phyloP scores from a whole-genome alignment of 2,797 vertebrate species.

The Syndactyla subalaris region DNA sequence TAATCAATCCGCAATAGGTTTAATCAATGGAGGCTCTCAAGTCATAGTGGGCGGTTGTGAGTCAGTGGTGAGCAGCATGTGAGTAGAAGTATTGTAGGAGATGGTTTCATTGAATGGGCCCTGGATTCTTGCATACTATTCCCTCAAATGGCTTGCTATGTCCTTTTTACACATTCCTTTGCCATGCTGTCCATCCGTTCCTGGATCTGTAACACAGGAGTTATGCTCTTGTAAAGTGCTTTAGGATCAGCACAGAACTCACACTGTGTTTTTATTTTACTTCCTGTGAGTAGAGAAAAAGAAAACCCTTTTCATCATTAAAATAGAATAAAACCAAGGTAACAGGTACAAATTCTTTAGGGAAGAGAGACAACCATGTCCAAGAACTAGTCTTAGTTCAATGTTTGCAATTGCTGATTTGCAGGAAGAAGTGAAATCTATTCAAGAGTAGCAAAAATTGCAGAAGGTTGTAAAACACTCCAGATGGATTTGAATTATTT shows the following conservation, averaged over 20 bases:
- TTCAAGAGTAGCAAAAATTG: slow-evolving; percentile 29
- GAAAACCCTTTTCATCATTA: not conserved
- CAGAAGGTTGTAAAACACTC: slow-evolving; percentile 20
- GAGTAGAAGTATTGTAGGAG: not conserved
- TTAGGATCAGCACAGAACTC: not conserved
- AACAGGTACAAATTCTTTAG: not conserved
- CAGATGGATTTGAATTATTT: slow-evolving; percentile 3
- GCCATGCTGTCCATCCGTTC: not conserved
- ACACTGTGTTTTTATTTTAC: not conserved
- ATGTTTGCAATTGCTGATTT: not conserved
- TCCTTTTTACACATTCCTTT: not conserved
- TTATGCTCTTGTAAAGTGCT: not conserved
- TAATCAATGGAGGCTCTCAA: not conserved
- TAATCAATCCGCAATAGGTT: not conserved
- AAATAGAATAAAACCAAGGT: not conserved
- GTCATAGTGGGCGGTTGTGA: not conserved
- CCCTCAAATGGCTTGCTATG: not conserved
- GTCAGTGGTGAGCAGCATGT: not conserved
- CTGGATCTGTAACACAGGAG: not conserved
- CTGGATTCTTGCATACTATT: not conserved
- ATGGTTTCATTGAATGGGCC: not conserved
- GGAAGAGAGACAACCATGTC: not conserved
- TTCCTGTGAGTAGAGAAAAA: not conserved
- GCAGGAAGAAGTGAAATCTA: slow-evolving; percentile 16
- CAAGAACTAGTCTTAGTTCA: not conserved